A percentile compares a stretch with the other conserved stretches of the same genome.
Conservation (phyloP, 1,140 invertebrate species). For the Papilio machaon region DNA sequence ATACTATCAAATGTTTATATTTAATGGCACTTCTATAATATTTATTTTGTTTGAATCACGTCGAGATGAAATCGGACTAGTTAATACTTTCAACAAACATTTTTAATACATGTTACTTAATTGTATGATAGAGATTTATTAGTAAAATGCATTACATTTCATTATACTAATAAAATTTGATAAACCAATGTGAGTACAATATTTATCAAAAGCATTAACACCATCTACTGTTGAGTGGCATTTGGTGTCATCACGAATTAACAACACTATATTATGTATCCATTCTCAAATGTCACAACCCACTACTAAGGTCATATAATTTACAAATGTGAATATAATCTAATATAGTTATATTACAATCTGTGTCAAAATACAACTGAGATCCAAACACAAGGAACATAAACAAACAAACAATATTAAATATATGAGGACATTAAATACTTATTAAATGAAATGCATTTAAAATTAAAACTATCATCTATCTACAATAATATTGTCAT, state of each 20-base stretch:
- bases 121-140: background rate
- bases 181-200: background rate
- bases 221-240: background rate
- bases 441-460: slow-evolving; percentile 47
- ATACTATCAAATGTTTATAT: slow-evolving; percentile 70
- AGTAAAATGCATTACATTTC: too few species aligned
- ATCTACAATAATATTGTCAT: slow-evolving; percentile 75
- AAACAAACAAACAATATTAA: slow-evolving; percentile 48
- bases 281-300: slow-evolving; percentile 75
- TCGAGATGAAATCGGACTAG: slow-evolving; percentile 29
- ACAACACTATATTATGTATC: slow-evolving; percentile 55
- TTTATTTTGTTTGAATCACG: slow-evolving; percentile 50
- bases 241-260: slow-evolving; percentile 41
- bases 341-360: slow-evolving; percentile 53
- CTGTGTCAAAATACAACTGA: slow-evolving; percentile 65
- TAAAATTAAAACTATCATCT: slow-evolving; percentile 44
- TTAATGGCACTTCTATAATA: slow-evolving; percentile 77
- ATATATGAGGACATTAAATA: slow-evolving; percentile 34
- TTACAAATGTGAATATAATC: slow-evolving; percentile 56
- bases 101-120: background rate
- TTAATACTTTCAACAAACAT: slow-evolving; percentile 37
- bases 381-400: slow-evolving; percentile 74
- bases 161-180: too few species aligned
- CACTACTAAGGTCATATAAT: slow-evolving; percentile 64
- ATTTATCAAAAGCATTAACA: background rate